Evolutionary conservation across 2,113 vertebrate species (phyloP).

Genomic region (Nycticryphes semicollaris): DNA sequence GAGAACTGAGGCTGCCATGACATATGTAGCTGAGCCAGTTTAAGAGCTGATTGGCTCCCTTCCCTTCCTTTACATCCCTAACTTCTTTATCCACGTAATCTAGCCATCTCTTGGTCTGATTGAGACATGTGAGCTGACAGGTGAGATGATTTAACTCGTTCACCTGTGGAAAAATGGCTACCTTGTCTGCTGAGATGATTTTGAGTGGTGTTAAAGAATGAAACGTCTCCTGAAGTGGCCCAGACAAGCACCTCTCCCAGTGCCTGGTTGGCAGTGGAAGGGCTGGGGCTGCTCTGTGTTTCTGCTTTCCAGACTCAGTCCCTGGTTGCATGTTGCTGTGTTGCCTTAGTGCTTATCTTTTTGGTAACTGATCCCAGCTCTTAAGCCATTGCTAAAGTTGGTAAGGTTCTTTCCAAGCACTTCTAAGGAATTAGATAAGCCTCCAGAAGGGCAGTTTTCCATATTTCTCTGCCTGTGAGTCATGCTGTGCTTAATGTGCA

Average conservation of each 20-base stretch:
- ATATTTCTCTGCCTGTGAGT: slow-evolving; percentile 5
- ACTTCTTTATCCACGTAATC: neutral
- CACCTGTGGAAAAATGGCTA: neutral
- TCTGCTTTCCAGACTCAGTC: neutral
- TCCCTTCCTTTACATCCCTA: neutral
- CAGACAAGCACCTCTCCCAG: rapidly evolving
- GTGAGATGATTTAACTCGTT: neutral
- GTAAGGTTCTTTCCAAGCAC: neutral
- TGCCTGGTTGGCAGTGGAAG: neutral
- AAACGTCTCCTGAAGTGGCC: neutral
- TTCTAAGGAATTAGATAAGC: neutral
- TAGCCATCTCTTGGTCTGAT: neutral
- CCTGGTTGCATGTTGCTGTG: neutral
- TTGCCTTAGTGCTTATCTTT: neutral
- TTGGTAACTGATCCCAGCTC: neutral
- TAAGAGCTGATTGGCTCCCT: neutral
- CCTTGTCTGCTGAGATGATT: neutral
- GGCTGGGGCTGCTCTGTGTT: neutral
- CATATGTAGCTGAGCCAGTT: neutral
- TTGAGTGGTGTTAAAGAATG: neutral
- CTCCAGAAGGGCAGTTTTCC: neutral
- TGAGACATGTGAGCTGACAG: rapidly evolving
- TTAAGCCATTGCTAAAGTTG: neutral
- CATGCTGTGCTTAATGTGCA: slow-evolving; percentile 2
- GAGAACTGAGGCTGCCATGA: neutral